Base-by-base conservation (phyloP, 2,888 invertebrate species). In the Aromia moschata region DNA sequence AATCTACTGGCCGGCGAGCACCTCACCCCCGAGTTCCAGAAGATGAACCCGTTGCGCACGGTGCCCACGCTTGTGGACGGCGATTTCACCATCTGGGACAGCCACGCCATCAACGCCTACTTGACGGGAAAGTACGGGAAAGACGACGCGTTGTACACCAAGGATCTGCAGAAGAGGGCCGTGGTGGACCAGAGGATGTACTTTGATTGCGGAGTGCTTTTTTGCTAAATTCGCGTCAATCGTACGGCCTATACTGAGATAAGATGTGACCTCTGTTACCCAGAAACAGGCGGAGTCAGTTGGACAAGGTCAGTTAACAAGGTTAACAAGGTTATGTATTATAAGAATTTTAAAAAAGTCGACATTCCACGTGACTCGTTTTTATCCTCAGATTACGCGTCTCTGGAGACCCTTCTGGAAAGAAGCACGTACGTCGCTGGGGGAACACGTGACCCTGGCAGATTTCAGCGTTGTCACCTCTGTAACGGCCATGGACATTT, bases 81-180 rank as follows among this genome's bases (percentile, higher is more conserved):
- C n/a, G 84, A 84, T 49, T 84, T 85, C 60, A 70, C 74, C 3
- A 64, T 86, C 58, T 84, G 83, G 82, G 85, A 85, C 72, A 84
- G 84, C 81, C 82, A 69, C 60, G 67, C 64, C 9, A 70, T 70
- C 40, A 72, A 68, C 49, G 56, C 64, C 3, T 72, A 70, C 43
- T 43, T 72, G 16, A 64, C 67, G 1, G 60, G 59, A n/a, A 65
- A 67, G 15, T 74, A 64, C 12, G 73, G 73, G 15, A 58, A 64
- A 12, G 59, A 64, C 10, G 68, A 84, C 68, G 66, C 75, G 4
- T 74, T 87, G 1, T 87, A 86, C 70, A 84, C 86, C 0, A 82
- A 82, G 65, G 84, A 87, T 64, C 68, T 82, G 1, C 73, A 80
- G 47, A 76, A 72, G 45, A 75, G 86, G 20, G 84, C 85, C 0